Base-by-base conservation (phyloP, 2,888 invertebrate species). In the Lithophane socia region DNA sequence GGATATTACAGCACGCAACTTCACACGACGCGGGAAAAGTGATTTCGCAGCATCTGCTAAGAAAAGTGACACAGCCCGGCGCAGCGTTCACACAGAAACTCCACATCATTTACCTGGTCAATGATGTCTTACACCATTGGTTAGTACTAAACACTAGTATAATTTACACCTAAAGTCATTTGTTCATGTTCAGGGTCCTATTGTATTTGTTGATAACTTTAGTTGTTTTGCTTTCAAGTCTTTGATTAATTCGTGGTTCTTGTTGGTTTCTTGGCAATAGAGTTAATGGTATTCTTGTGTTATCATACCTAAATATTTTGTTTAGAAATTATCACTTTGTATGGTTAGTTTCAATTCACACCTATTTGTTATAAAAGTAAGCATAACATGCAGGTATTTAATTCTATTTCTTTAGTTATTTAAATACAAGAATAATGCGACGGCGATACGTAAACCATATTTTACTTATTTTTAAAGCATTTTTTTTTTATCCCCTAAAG, bases 91-190 rank as follows among this genome's bases (percentile, higher is more conserved):
- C 98, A 87, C 98, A 99, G 96, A 98, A 99, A 95, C 98, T 99
- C 78, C 99, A 99, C 97, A 98, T 99, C 94, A 99, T 99, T 94
- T 99, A 99, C 97, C 97, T 99, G 92, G 98, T 99, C 91, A 99
- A 99, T 97, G 99, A 99, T 97, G 98, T 99, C 83, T 97, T 99
- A 73, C 99, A 99, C 96, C 99, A 99, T 96, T 99, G 99, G 99
- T 99, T 97, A 98, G 98, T 97, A 94, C 87, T 44, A 70, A 79
- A 77, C 16, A 72, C 65, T 9, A 54, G 69, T 49, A 60, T 76
- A 56, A 66, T 75, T 64, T 66, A 69, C 52, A 73, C 44, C 47
- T 79, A 78, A 77, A 72, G 21, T 80, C 82, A 87, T 85, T 77
- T 82, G 16, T 66, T 70, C 83, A 73, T 78, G 69, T 56, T 76